Conservation (phyloP, 2,888 invertebrate species). For the Colletes collaris region DNA sequence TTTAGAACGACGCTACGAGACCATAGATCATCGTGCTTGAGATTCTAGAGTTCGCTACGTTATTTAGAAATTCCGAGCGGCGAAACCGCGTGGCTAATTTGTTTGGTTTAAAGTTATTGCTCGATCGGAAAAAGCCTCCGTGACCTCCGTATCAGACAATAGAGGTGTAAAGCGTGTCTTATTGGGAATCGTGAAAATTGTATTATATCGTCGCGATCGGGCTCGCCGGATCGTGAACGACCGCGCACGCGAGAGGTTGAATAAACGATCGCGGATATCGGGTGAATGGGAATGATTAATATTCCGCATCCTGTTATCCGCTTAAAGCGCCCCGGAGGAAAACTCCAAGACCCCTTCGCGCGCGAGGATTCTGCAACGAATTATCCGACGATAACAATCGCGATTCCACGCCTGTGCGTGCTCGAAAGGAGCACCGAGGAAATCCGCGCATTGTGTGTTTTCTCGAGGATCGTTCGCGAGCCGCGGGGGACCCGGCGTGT, state of each 20-base stretch:
- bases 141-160: too few relatives aligned
- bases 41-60: too few relatives aligned
- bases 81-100: too few relatives aligned
- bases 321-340: conserved; percentile 45
- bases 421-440: conserved; percentile 1
- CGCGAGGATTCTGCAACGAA: conserved; percentile 41
- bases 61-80: too few relatives aligned
- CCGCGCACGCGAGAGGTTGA: conserved; percentile 28
- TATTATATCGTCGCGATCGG: conserved; percentile 55
- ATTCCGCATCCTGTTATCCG: conserved; percentile 58
- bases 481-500: conserved; percentile 8
- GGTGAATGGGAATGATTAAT: conserved; percentile 66
- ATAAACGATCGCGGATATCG: conserved; percentile 65
- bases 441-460: conserved; percentile 13
- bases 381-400: conserved; percentile 54
- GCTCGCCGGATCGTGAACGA: conserved; percentile 21
- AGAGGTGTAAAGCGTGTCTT: too few relatives aligned
- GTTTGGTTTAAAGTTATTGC: too few relatives aligned
- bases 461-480: neutral
- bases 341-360: conserved; percentile 30
- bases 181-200: conserved; percentile 60
- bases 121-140: too few relatives aligned
- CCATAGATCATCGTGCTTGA: too few relatives aligned
- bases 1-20: too few relatives aligned
- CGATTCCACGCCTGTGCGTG: neutral